Conservation (phyloP, 2,797 vertebrate genomes). For the Channa striata region DNA sequence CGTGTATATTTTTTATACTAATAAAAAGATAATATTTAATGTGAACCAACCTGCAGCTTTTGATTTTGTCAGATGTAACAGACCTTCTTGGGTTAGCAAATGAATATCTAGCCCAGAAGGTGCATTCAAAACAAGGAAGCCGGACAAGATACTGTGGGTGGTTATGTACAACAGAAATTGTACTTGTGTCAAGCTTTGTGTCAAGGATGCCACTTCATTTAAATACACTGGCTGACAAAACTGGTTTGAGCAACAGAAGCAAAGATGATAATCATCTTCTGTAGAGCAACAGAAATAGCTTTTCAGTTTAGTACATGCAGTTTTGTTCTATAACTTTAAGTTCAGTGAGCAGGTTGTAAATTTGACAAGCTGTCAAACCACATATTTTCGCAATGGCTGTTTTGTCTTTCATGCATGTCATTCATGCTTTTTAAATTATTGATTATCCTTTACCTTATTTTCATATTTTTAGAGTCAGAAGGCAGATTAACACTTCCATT, state of each 20-base stretch:
- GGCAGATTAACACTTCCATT: background rate
- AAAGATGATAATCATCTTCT: background rate
- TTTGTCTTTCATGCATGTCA: background rate
- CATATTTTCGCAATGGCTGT: constrained; percentile 19
- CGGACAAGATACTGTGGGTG: too few species aligned
- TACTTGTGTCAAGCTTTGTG: background rate
- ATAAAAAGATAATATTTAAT: too few species aligned
- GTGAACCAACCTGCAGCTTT: background rate
- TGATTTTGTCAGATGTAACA: background rate
- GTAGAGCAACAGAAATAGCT: background rate
- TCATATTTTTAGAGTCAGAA: background rate
- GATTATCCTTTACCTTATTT: background rate
- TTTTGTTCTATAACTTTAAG: background rate
- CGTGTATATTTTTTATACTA: too few species aligned
- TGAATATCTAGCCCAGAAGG: background rate
- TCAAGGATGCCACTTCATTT: background rate
- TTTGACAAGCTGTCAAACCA: background rate
- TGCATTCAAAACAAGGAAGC: background rate
- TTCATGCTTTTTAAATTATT: background rate
- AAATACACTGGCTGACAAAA: background rate
- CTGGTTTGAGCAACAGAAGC: background rate
- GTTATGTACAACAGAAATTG: background rate
- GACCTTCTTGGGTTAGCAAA: background rate
- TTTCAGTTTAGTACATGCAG: background rate
- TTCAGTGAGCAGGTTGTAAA: background rate